Evolutionary conservation across 2,113 vertebrate genomes (phyloP), one percentile per base, ranked within the genome.

Genomic region (Brachyhypopomus gauderio): DNA sequence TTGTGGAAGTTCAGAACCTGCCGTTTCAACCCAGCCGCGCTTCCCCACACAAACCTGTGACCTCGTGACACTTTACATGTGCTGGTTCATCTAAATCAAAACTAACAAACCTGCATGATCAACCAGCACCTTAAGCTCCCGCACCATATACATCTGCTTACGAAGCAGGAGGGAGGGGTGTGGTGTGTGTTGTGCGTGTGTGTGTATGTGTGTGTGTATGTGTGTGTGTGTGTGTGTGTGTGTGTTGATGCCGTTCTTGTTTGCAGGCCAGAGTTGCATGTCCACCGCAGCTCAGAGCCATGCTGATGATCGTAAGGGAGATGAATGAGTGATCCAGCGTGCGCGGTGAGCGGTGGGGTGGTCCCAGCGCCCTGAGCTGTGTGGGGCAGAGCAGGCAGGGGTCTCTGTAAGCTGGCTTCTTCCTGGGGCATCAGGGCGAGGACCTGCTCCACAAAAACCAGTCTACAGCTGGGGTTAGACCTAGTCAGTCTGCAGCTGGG

Each of bases 361-460:
- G 78, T 70, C 77, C 38, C 77, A 82, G 78, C 76, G 75, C 78
- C 59, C 80, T 64, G 12, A 77, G 69, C 74, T 58, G 75, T 74
- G 70, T 38, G 63, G 71, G 60, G 79, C 76, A 82, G 80, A 48
- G 25, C n/a, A 73, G 52, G 72, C 73, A 75, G 78, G 78, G 75
- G 58, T 41, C 78, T 74, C 71, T 62, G 55, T 62, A 72, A 30
- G 66, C 38, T 60, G 66, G 74, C 70, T 45, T 41, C 75, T 83
- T 84, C 76, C 71, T 71, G 70, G 48, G 82, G 82, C 80, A 79
- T 73, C 76, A 85, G 41, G 56, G 58, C 30, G 16, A 59, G 63
- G 78, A 38, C 58, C 38, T 77, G 25, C 30, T 66, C 38, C 20
- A 48, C 38, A 8, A 52, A 52, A 20, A 30, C 27, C 20, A 77